Base-by-base conservation (phyloP, 2,113 vertebrate genomes). In the Cyrtonyx montezumae region DNA sequence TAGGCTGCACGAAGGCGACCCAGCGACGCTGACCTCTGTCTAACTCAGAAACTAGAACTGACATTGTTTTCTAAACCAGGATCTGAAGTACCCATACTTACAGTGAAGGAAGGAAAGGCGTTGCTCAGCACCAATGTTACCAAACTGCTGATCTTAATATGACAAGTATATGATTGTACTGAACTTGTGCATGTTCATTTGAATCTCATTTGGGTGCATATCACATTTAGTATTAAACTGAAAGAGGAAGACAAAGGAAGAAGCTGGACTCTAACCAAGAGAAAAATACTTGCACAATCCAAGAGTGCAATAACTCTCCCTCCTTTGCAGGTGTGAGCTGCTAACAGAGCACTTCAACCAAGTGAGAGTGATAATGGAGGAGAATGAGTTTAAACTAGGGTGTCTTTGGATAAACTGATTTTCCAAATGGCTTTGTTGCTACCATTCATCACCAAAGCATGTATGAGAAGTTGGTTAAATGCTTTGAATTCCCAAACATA, bases 1-100 rank as follows among this genome's bases (percentile, higher is more conserved):
- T 28, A 23, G 58, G 63, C 79, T 69, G 34, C 37, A 46, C 0
- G 0, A 48, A 53, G 53, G 45, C 1, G 0, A 4, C 51, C 55
- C 43, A 0, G 36, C 68, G 66, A 40, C 34, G 61, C 6, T 69
- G 74, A 46, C 32, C 23, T 61, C 18, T 15, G 20, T 13, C 56
- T 69, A 53, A 20, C n/a, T 45, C 18, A 93, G 66, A 40, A 88
- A 42, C 34, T 19, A 62, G 26, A 53, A 43, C 40, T 63, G 20
- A 12, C 0, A 2, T 9, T 73, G 45, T 56, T 48, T 84, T 49
- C 55, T 43, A 62, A 87, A 34, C 11, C 61, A 77, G 66, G 30
- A 74, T 55, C 40, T 56, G 40, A 91, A 43, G 2, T 66, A 49
- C 42, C 8, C 8, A 20, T 63, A 53, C 49, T 17, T 51, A n/a